Conservation (phyloP, 2,797 vertebrate genomes). For the Hemibagrus guttatus region DNA sequence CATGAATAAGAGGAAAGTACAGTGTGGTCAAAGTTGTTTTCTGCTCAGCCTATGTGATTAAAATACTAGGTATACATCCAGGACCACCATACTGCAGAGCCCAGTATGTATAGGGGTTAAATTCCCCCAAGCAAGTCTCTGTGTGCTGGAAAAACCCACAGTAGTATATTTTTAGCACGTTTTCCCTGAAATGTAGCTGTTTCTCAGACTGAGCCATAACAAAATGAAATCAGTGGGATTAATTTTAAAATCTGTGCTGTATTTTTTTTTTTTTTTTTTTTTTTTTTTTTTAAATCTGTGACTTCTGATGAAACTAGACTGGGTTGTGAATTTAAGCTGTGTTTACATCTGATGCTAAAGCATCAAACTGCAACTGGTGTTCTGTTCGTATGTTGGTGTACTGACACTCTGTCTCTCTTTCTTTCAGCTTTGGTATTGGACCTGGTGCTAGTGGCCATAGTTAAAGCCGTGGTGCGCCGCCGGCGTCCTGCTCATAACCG, state of each 20-base stretch:
- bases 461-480: conserved; percentile 90
- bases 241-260: background rate
- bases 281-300: too few species aligned
- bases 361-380: background rate
- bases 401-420: background rate
- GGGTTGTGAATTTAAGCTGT: background rate
- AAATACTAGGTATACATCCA: background rate
- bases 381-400: background rate
- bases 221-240: background rate
- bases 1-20: background rate
- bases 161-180: background rate
- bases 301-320: background rate
- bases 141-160: background rate
- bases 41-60: background rate
- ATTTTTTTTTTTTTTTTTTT: too few species aligned
- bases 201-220: background rate
- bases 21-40: background rate
- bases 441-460: conserved; percentile 81
- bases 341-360: background rate
- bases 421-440: conserved; percentile 86
- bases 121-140: background rate
- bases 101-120: background rate
- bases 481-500: conserved; percentile 91
- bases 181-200: background rate
- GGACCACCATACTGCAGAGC: background rate